Conservation (phyloP, 1,140 invertebrate species). For the Caenorhabditis latens region DNA sequence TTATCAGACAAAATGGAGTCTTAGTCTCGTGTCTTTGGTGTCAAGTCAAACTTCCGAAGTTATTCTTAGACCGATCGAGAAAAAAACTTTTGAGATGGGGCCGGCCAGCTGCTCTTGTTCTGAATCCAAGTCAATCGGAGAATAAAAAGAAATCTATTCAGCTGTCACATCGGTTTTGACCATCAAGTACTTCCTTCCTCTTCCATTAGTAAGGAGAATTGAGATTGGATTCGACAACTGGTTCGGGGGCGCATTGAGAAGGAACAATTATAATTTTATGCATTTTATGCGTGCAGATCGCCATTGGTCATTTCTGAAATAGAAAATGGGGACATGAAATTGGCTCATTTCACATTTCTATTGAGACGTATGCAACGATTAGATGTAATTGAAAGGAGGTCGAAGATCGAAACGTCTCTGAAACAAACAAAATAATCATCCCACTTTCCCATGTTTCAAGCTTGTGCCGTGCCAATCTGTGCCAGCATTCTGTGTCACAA, state of each 20-base stretch:
- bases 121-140: background rate
- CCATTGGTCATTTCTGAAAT: constrained; percentile 17
- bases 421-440: constrained; percentile 7
- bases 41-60: background rate
- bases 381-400: constrained; percentile 9
- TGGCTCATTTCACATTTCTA: constrained; percentile 30
- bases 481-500: constrained; percentile 19
- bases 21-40: background rate
- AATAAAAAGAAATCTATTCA: background rate
- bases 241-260: background rate
- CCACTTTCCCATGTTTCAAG: background rate
- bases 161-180: constrained; percentile 20
- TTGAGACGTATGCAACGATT: background rate
- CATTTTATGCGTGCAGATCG: constrained; percentile 1
- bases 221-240: background rate
- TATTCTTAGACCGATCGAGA: background rate
- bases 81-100: background rate
- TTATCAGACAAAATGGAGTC: constrained; percentile 36
- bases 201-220: background rate
- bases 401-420: background rate
- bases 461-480: constrained; percentile 11
- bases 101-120: background rate
- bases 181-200: constrained; percentile 30
- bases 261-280: constrained; percentile 52
- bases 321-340: constrained; percentile 2